A percentile compares a stretch with the other conserved stretches of the same genome.
phyloP scores from a whole-genome alignment of 1,140 invertebrate species.

The Drosophila bipectinata region DNA sequence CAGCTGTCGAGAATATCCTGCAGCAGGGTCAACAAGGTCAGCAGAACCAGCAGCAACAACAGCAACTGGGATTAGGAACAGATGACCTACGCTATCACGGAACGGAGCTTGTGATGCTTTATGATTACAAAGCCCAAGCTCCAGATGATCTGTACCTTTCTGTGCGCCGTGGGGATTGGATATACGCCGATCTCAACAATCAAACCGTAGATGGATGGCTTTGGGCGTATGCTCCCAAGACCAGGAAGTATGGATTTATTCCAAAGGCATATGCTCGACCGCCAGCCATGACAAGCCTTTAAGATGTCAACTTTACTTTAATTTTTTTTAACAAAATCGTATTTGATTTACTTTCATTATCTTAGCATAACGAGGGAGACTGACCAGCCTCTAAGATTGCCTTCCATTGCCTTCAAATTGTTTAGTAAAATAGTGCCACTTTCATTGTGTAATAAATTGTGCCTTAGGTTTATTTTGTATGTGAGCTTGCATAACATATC shows the following conservation, averaged over 20 bases:
- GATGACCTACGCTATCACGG: slow-evolving; percentile 90
- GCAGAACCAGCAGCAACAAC: slow-evolving; percentile 56
- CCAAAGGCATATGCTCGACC: slow-evolving; percentile 97
- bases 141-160: slow-evolving; percentile 95
- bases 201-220: slow-evolving; percentile 97
- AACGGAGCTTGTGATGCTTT: slow-evolving; percentile 96
- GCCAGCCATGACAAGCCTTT: slow-evolving; percentile 94
- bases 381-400: not conserved
- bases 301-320: not conserved
- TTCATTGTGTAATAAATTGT: slow-evolving; percentile 43
- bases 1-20: slow-evolving; percentile 59
- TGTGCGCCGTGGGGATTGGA: slow-evolving; percentile 95
- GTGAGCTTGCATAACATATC: slow-evolving; percentile 42
- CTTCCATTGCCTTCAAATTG: not conserved
- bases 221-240: slow-evolving; percentile 97
- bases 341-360: not conserved
- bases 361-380: no score
- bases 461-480: slow-evolving; percentile 50
- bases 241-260: slow-evolving; percentile 96
- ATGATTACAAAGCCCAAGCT: slow-evolving; percentile 97
- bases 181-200: slow-evolving; percentile 96
- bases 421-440: slow-evolving; percentile 2
- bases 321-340: no score
- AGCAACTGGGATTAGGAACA: slow-evolving; percentile 79
- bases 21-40: slow-evolving; percentile 52